These are phyloP conservation scores for Gallinago undulata DNA, from an alignment of 2,113 vertebrate genomes.

Conservation along the genomic window DNA sequence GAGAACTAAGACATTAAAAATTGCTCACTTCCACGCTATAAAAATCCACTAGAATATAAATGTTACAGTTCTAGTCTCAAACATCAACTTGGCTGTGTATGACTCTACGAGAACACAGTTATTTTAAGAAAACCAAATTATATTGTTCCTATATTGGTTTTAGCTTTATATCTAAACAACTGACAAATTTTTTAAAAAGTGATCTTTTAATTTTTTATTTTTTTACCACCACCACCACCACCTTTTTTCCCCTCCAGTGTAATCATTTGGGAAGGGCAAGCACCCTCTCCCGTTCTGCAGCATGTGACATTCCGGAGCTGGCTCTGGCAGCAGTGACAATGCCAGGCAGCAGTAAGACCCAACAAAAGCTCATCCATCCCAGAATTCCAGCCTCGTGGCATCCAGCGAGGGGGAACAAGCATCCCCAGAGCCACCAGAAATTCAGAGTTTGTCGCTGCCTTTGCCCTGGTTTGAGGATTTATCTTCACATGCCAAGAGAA, in stretches of 20 bases:
- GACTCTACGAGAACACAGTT: neutral
- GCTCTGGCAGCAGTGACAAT: neutral
- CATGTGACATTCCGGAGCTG: neutral
- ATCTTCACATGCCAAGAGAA: neutral
- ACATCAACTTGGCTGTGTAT: rapidly evolving
- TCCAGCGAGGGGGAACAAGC: neutral
- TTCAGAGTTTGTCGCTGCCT: neutral
- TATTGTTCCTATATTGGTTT: neutral
- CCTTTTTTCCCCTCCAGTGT: neutral
- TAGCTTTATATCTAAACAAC: neutral
- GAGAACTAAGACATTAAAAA: neutral
- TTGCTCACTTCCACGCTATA: neutral
- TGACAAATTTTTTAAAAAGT: neutral
- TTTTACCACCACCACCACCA: no score
- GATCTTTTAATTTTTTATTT: no score
- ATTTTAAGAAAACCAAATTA: neutral
- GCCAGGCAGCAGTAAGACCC: neutral
- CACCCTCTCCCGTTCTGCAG: neutral
- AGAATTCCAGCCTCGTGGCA: neutral
- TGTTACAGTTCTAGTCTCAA: neutral
- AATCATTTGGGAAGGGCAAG: neutral
- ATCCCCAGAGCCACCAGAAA: neutral
- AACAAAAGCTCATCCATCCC: neutral
- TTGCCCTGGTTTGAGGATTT: neutral
- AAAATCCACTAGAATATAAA: neutral